Percentiles rank a stretch among this genome's conserved stretches.
phyloP scores from a whole-genome alignment of 2,113 vertebrate genomes.

The Ptyas mucosa region DNA sequence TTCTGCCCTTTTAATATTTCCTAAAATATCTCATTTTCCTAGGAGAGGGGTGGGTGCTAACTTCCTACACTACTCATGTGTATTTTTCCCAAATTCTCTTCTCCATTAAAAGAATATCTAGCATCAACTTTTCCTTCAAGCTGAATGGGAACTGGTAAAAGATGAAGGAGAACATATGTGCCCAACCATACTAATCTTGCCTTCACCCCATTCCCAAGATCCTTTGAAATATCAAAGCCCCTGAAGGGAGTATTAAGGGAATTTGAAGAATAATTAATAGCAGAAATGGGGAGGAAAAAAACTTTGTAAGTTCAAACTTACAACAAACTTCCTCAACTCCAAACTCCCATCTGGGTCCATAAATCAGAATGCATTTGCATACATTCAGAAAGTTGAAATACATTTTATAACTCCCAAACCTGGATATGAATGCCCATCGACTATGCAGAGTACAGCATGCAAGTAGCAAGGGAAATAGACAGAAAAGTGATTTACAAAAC shows the following conservation, averaged over 20 bases:
- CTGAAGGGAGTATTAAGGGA: not conserved
- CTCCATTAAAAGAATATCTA: not conserved
- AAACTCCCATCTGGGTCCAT: not conserved
- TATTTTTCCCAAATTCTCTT: not conserved
- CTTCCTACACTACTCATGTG: not conserved
- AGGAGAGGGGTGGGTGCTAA: too few relatives aligned
- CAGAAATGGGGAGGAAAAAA: not conserved
- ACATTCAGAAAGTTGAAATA: not conserved
- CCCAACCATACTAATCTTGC: not conserved
- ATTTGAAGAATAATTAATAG: not conserved
- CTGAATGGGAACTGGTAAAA: not conserved
- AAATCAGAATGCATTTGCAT: not conserved
- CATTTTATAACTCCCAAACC: not conserved
- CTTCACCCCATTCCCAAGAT: not conserved
- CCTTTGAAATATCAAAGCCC: not conserved
- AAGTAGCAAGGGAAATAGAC: not conserved
- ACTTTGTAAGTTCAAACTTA: not conserved
- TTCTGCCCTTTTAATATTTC: too few relatives aligned
- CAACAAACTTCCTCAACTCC: not conserved
- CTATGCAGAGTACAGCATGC: not conserved
- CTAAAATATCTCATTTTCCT: too few relatives aligned
- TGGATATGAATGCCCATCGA: not conserved
- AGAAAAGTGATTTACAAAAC: not conserved
- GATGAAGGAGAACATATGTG: not conserved
- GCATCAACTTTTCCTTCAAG: not conserved